phyloP scores from a whole-genome alignment of 2,888 invertebrate species.

The Dicyrtoma fusca region DNA sequence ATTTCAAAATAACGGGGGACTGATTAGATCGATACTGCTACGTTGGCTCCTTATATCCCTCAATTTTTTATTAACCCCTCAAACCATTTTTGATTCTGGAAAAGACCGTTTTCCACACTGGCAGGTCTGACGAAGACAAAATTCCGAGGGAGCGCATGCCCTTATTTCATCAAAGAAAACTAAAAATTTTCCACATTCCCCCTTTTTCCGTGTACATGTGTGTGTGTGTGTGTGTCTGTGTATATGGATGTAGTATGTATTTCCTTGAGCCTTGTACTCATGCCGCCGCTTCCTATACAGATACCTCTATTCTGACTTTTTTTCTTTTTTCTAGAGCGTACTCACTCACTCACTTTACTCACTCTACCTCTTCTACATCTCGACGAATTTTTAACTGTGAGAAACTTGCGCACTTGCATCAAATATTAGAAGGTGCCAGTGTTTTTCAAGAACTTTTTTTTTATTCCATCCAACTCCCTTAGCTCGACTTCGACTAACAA shows the following conservation, averaged over 20 bases:
- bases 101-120: conserved; percentile 55
- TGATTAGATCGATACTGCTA: conserved; percentile 55
- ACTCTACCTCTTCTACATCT: conserved; percentile 36
- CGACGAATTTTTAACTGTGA: conserved; percentile 48
- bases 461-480: conserved; percentile 35
- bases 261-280: conserved; percentile 23
- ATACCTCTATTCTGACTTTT: conserved; percentile 16
- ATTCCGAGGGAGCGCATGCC: conserved; percentile 53
- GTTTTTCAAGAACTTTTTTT: conserved; percentile 53
- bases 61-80: conserved; percentile 57
- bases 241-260: conserved; percentile 2
- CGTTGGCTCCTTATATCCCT: conserved; percentile 44
- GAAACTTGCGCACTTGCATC: conserved; percentile 55
- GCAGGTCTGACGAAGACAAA: conserved; percentile 41
- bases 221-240: conserved; percentile 20
- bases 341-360: conserved; percentile 26
- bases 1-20: conserved; percentile 47
- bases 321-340: conserved; percentile 11
- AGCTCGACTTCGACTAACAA: conserved; percentile 46
- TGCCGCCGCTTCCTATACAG: conserved; percentile 28
- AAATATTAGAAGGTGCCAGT: conserved; percentile 51
- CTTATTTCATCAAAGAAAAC: conserved; percentile 56
- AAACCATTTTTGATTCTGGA: conserved; percentile 56
- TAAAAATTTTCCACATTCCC: conserved; percentile 49
- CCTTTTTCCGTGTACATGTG: conserved; percentile 35